Evolutionary conservation across 2,888 invertebrate species (phyloP).

Genomic region (Myathropa florea): DNA sequence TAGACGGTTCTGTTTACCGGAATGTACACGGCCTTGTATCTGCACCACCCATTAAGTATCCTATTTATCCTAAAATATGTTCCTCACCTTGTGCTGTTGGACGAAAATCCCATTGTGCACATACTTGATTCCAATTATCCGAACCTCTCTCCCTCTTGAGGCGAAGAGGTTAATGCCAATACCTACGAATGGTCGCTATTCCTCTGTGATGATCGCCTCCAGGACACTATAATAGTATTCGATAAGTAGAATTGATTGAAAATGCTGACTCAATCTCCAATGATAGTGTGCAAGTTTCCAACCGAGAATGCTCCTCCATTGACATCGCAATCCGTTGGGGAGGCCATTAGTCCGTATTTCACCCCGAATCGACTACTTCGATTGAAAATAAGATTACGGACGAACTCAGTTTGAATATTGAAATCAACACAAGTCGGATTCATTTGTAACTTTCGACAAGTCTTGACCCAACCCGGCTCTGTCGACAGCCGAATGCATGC

Average conservation of each 20-base stretch:
- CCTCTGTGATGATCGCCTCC: background rate
- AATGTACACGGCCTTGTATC: constrained; percentile 20
- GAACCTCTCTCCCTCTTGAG: constrained; percentile 17
- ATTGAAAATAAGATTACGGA: constrained; percentile 51
- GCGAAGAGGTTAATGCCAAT: background rate
- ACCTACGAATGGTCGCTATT: background rate
- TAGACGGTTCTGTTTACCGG: constrained; percentile 1
- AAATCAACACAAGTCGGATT: constrained; percentile 40
- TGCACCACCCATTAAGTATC: constrained; percentile 47
- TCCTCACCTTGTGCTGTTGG: constrained; percentile 42
- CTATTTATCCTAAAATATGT: constrained; percentile 55
- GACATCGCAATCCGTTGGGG: constrained; percentile 14
- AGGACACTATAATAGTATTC: constrained; percentile 15
- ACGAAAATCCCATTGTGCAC: constrained; percentile 43
- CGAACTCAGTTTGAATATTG: constrained; percentile 51
- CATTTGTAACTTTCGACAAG: constrained; percentile 27
- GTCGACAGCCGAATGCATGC: constrained; percentile 7
- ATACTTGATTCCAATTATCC: constrained; percentile 57
- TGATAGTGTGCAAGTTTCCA: constrained; percentile 25
- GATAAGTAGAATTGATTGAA: constrained; percentile 61
- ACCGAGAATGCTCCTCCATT: constrained; percentile 26
- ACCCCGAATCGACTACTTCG: background rate
- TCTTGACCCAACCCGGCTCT: background rate
- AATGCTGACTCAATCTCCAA: constrained; percentile 37
- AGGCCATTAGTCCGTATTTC: constrained; percentile 25